Evolutionary conservation across 2,113 vertebrate species (phyloP).

Genomic region (Xiphophorus hellerii): DNA sequence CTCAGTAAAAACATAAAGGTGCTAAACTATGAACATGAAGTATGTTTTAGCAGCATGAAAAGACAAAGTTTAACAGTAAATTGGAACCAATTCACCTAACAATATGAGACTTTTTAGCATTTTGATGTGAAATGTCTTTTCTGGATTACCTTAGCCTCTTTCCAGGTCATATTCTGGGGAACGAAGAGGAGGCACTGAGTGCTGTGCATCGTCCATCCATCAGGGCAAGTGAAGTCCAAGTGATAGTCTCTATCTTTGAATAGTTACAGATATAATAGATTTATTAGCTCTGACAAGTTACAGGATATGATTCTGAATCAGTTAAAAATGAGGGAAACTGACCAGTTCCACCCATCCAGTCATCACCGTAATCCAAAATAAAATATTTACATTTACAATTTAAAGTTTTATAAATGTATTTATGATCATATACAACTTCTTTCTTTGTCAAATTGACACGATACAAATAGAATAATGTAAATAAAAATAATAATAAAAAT

Average conservation of each 20-base stretch:
- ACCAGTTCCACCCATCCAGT: not conserved
- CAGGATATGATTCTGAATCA: too few species aligned
- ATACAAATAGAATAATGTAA: too few species aligned
- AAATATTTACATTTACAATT: not conserved
- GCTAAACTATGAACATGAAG: not conserved
- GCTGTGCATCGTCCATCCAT: not conserved
- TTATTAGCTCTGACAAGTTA: not conserved
- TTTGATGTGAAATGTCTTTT: not conserved
- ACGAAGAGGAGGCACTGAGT: not conserved
- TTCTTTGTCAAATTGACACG: not conserved
- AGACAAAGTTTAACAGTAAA: too few species aligned
- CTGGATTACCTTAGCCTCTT: not conserved
- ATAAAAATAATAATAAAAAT: not conserved
- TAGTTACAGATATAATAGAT: not conserved
- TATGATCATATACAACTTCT: not conserved
- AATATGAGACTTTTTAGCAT: not conserved
- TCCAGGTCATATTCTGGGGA: constrained; percentile 1
- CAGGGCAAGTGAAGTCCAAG: not conserved
- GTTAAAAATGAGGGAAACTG: not conserved
- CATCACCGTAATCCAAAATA: not conserved
- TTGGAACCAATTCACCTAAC: not conserved
- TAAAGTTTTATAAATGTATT: not conserved
- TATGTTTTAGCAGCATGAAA: not conserved
- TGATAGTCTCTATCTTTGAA: not conserved
- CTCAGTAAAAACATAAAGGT: not conserved